phyloP scores from a whole-genome alignment of 2,113 vertebrate species.

The Mormyrus lacerda region DNA sequence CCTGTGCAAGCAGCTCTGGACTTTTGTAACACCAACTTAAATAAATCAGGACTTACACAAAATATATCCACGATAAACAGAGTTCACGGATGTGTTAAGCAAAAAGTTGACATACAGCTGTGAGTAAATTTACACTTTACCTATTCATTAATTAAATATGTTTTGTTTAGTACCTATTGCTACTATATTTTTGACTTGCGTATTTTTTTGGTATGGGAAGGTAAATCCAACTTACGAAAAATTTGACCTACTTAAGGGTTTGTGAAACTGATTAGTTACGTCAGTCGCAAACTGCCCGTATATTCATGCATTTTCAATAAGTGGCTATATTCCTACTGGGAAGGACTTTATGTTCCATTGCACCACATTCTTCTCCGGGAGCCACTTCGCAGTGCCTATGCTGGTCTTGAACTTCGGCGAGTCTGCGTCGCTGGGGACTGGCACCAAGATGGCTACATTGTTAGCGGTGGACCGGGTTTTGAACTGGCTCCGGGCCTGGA shows the following conservation, averaged over 20 bases:
- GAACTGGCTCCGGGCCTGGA: conserved; percentile 68
- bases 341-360: conserved; percentile 73
- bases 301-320: not conserved
- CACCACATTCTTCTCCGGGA: conserved; percentile 66
- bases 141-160: not conserved
- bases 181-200: not conserved
- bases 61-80: not conserved
- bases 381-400: conserved; percentile 65
- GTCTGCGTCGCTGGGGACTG: conserved; percentile 69
- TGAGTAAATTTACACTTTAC: not conserved
- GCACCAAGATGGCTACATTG: conserved; percentile 67
- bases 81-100: not conserved
- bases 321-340: conserved; percentile 51
- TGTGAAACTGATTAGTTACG: not conserved
- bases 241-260: not conserved
- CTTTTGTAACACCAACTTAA: not conserved
- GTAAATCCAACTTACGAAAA: not conserved
- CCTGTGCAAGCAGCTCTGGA: not conserved
- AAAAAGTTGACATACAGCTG: not conserved
- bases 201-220: not conserved
- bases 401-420: conserved; percentile 72
- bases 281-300: not conserved
- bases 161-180: not conserved
- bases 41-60: not conserved
- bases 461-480: conserved; percentile 70